phyloP scores from a whole-genome alignment of 2,113 vertebrate species.

The Gila orcuttii region DNA sequence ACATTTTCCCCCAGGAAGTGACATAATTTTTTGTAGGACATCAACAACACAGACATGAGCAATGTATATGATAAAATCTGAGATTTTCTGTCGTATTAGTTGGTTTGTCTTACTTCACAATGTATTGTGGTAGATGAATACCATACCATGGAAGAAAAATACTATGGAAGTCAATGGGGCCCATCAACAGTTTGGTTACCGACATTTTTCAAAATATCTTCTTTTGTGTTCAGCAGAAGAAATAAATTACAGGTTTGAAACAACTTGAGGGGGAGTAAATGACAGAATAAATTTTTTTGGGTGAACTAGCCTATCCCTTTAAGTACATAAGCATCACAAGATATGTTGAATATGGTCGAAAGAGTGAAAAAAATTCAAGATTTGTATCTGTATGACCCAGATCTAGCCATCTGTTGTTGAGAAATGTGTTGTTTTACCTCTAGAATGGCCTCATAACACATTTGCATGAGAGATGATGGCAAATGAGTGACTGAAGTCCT shows the following conservation, averaged over 20 bases:
- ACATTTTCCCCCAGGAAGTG: background rate
- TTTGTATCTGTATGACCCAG: background rate
- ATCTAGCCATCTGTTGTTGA: slow-evolving; percentile 14
- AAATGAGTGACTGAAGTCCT: slow-evolving; percentile 45
- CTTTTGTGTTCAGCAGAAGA: too few relatives aligned
- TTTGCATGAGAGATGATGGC: slow-evolving; percentile 45
- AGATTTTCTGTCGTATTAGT: background rate
- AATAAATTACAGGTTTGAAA: too few relatives aligned
- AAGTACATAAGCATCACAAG: background rate
- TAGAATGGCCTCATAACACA: slow-evolving; percentile 21
- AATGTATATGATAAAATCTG: background rate
- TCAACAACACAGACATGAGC: background rate
- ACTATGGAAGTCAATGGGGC: too few relatives aligned
- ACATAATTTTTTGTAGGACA: background rate
- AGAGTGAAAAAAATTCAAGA: background rate
- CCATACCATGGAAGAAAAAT: too few relatives aligned
- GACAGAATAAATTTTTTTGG: too few relatives aligned
- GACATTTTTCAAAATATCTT: too few relatives aligned
- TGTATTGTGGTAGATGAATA: too few relatives aligned
- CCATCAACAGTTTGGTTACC: too few relatives aligned
- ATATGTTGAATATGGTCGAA: background rate
- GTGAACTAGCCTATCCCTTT: too few relatives aligned
- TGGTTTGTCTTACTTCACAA: background rate
- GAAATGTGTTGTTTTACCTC: slow-evolving; percentile 13
- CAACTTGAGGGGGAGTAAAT: too few relatives aligned